Evolutionary conservation across 2,113 vertebrate genomes (phyloP), one percentile per base, ranked within the genome.

Genomic region (Lophura nycthemera): DNA sequence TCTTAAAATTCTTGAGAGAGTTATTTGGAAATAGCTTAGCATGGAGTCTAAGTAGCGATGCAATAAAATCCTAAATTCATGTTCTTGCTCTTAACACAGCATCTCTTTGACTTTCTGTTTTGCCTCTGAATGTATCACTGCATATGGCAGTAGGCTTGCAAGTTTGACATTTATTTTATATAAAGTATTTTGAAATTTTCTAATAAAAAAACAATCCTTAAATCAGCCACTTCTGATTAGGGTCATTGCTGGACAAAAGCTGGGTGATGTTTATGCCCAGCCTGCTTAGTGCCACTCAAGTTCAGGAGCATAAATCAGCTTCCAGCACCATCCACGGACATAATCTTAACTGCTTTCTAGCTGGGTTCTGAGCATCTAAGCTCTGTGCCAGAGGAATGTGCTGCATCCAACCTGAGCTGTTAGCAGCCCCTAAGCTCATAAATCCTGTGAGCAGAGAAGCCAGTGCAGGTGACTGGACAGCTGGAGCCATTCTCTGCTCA

Each of bases 381-480:
- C 86, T 40, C 10, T 42, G 54, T 63, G 82, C 42, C 72, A 61
- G 77, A 61, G 89, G 79, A 89, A 92, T 81, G 86, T 82, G 81
- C 80, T 87, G 63, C 36, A 18, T 79, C 86, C 8, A 88, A 93
- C 83, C 83, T 75, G 86, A 84, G 83, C 94, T 86, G 52, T 74
- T 83, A 43, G 83, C 18, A 0, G 54, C 54, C 57, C 42, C 79
- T 60, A 13, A 0, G 57, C 40, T 32, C 83, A 75, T 84, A 73
- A 91, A 83, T 89, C 63, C 85, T 48, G 63, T 2, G 70, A 59
- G 71, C 8, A 30, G 75, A 81, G 93, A 69, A 63, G 76, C 73
- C 52, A 25, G 57, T 77, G 8, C 92, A 94, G 96, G 96, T 93
- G 94, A 89, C 52, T 14, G 75, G 74, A 77, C 91, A 90, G 89